A percentile compares a stretch with the other conserved stretches of the same genome.
These are phyloP conservation scores for Ammodytes dubius DNA, from an alignment of 2,113 vertebrate species.

Conservation along the genomic window DNA sequence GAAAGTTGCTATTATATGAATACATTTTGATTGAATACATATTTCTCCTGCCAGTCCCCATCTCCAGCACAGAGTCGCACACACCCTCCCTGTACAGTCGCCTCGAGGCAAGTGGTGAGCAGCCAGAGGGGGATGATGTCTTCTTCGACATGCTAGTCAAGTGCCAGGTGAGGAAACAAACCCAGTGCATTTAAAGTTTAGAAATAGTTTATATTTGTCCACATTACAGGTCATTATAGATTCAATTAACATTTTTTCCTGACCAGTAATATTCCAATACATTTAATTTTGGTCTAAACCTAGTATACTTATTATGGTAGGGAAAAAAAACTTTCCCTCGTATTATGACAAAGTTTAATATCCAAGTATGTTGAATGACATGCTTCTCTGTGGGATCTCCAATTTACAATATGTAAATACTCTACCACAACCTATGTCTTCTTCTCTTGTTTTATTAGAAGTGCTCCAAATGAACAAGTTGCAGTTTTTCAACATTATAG, in stretches of 20 bases:
- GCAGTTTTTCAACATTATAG: background rate
- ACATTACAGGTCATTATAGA: background rate
- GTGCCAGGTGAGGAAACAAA: slow-evolving; percentile 87
- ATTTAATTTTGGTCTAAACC: background rate
- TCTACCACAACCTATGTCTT: no score
- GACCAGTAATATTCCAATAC: background rate
- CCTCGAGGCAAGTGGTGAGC: slow-evolving; percentile 80
- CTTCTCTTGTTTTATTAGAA: background rate
- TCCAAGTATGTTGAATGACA: background rate
- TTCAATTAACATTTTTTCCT: background rate
- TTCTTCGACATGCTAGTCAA: slow-evolving; percentile 95
- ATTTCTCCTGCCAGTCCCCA: slow-evolving; percentile 41
- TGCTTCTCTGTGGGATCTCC: background rate
- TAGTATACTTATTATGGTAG: background rate
- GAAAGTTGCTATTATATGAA: no score
- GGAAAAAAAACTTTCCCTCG: background rate
- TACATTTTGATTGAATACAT: background rate
- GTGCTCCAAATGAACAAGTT: background rate
- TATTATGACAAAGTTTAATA: background rate
- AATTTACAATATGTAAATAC: background rate
- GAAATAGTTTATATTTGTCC: background rate
- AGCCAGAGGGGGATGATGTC: slow-evolving; percentile 89
- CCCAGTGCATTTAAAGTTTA: background rate
- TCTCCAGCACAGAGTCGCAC: slow-evolving; percentile 54
- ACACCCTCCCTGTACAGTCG: slow-evolving; percentile 82